Evolutionary conservation across 2,113 vertebrate genomes (phyloP).

Genomic region (Percopsis transmontana): DNA sequence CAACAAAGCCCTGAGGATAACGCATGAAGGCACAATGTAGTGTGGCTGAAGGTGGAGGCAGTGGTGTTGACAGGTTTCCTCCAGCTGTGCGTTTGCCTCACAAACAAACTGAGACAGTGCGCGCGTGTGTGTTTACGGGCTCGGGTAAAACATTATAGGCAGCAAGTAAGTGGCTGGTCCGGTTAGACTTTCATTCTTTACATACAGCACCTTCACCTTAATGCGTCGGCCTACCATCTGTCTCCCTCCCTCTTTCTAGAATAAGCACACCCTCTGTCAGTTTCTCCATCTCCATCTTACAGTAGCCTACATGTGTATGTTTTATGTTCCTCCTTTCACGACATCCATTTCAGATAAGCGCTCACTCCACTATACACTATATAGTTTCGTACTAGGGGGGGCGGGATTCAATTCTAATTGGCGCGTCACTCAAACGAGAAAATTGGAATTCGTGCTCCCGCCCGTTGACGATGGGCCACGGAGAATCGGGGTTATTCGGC

Average conservation of each 20-base stretch:
- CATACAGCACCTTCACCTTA: conserved; percentile 25
- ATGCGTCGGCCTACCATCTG: conserved; percentile 15
- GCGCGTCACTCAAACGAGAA: conserved; percentile 22
- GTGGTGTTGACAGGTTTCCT: conserved; percentile 64
- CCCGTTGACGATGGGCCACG: background rate
- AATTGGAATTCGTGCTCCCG: conserved; percentile 15
- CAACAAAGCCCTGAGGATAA: conserved; percentile 22
- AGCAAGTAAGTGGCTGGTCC: conserved; percentile 11
- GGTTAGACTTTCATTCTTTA: conserved; percentile 31
- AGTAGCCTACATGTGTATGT: background rate
- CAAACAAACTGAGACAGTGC: conserved; percentile 29
- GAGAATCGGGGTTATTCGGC: conserved; percentile 12
- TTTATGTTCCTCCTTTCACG: conserved; percentile 1
- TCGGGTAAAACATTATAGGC: background rate
- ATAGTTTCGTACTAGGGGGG: background rate
- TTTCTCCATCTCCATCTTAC: background rate
- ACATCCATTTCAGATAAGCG: background rate
- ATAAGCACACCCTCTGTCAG: conserved; percentile 1
- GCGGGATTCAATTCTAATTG: conserved; percentile 24
- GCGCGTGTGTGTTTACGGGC: background rate
- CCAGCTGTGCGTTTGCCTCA: conserved; percentile 61
- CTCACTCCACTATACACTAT: background rate
- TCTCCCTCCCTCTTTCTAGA: background rate
- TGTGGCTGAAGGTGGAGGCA: background rate
- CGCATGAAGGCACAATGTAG: conserved; percentile 33